Conservation (phyloP, 2,888 invertebrate genomes). For the Polyommatus iphigenia region DNA sequence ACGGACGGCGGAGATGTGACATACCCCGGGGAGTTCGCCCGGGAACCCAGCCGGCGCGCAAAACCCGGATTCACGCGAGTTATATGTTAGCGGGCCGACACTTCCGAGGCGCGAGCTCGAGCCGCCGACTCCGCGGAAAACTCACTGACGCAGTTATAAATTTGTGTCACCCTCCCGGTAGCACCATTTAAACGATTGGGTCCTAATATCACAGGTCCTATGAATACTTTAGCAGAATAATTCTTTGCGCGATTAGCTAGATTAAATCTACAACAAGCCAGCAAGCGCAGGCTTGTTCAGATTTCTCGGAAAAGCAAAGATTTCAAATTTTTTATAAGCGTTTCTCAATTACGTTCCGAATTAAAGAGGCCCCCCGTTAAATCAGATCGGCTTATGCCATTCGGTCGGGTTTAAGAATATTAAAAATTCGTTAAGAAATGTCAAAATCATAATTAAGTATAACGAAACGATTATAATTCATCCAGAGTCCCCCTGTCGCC, state of each 20-base stretch:
- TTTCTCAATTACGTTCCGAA: not conserved
- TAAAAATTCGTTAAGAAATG: not conserved
- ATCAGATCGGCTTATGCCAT: not conserved
- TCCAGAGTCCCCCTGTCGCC: not conserved
- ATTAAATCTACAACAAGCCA: too few species aligned
- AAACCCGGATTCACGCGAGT: not conserved
- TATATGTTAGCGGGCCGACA: not conserved
- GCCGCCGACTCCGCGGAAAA: not conserved
- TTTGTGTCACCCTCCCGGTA: not conserved
- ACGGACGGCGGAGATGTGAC: not conserved
- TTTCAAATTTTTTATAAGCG: too few species aligned
- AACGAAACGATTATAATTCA: slow-evolving; percentile 9
- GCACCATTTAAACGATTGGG: not conserved
- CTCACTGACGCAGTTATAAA: not conserved
- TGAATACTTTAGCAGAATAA: too few species aligned
- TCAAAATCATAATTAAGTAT: not conserved
- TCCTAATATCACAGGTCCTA: too few species aligned
- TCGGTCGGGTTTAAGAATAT: not conserved
- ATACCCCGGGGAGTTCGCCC: not conserved
- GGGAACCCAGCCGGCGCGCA: not conserved
- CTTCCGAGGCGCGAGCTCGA: not conserved
- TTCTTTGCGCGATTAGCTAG: too few species aligned
- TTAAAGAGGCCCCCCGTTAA: not conserved
- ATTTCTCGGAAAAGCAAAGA: too few species aligned
- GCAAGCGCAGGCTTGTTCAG: too few species aligned